These are phyloP conservation scores for Polydrusus cervinus DNA, from an alignment of 2,888 invertebrate species.

Conservation along the genomic window DNA sequence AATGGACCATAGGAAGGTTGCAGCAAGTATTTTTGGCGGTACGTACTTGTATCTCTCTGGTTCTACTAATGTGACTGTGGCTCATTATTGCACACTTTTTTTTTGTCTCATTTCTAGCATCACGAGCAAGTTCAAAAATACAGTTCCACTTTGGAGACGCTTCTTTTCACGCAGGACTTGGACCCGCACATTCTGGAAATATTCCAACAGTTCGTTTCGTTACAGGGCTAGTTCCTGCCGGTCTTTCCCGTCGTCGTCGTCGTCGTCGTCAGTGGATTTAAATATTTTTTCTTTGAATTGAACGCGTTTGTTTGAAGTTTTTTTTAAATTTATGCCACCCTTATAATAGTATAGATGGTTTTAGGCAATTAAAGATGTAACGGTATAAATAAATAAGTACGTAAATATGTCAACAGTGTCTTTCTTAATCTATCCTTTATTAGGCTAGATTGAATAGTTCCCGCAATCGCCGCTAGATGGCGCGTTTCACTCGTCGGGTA, in stretches of 20 bases:
- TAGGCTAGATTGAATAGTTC: too few species aligned
- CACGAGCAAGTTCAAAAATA: constrained; percentile 98
- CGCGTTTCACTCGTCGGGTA: too few species aligned
- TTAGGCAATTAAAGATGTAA: too few species aligned
- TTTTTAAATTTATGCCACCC: too few species aligned
- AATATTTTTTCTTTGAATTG: constrained; percentile 3
- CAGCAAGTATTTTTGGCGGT: constrained; percentile 96
- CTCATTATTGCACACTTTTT: not conserved
- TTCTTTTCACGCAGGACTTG: constrained; percentile 96
- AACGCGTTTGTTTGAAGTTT: too few species aligned
- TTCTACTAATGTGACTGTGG: not conserved
- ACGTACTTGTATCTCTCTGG: constrained; percentile 65
- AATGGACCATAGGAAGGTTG: constrained; percentile 94
- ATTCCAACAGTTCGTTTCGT: constrained; percentile 97
- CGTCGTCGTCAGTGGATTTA: too few species aligned
- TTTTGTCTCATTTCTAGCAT: constrained; percentile 82
- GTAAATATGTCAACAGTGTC: too few species aligned
- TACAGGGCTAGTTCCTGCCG: constrained; percentile 72
- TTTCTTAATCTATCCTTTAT: too few species aligned
- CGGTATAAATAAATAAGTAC: too few species aligned
- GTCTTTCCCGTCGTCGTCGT: too few species aligned
- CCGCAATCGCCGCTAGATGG: too few species aligned
- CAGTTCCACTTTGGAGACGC: constrained; percentile 93
- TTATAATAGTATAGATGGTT: too few species aligned
- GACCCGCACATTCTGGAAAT: constrained; percentile 97